A percentile compares a stretch with the other conserved stretches of the same genome.
Evolutionary conservation across 1,140 invertebrate genomes (phyloP).

Genomic region (Temnothorax longispinosus): DNA sequence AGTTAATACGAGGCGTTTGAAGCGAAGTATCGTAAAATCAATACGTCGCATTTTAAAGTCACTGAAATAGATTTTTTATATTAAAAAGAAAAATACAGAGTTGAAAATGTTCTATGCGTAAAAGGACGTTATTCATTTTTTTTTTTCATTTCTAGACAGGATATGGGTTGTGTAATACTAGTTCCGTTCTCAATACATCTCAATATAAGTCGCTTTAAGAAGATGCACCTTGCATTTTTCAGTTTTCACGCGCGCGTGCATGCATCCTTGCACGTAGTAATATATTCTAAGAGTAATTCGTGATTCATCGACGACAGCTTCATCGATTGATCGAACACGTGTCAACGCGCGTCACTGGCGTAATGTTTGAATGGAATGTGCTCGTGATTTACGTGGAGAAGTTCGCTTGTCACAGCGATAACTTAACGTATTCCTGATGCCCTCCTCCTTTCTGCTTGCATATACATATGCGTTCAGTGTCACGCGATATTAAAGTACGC

Average conservation of each 20-base stretch:
- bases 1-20: background rate
- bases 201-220: background rate
- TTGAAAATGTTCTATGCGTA: background rate
- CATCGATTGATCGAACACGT: constrained; percentile 44
- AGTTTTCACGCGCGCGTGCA: background rate
- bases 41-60: background rate
- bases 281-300: constrained; percentile 3
- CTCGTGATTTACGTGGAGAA: constrained; percentile 26
- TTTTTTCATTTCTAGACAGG: background rate
- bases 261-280: background rate
- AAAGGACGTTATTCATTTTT: background rate
- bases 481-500: constrained; percentile 71
- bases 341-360: constrained; percentile 34
- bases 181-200: background rate
- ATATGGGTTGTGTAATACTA: background rate
- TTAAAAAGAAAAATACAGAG: too few species aligned
- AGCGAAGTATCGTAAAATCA: background rate
- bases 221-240: background rate
- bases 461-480: constrained; percentile 46
- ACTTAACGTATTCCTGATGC: constrained; percentile 58
- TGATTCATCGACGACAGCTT: constrained; percentile 36
- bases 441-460: constrained; percentile 17
- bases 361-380: constrained; percentile 54
- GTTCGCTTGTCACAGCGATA: constrained; percentile 47
- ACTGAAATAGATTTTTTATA: background rate